Percentiles rank a stretch among this genome's conserved stretches.
phyloP scores from a whole-genome alignment of 2,797 vertebrate genomes.

The Cynopterus sphinx region DNA sequence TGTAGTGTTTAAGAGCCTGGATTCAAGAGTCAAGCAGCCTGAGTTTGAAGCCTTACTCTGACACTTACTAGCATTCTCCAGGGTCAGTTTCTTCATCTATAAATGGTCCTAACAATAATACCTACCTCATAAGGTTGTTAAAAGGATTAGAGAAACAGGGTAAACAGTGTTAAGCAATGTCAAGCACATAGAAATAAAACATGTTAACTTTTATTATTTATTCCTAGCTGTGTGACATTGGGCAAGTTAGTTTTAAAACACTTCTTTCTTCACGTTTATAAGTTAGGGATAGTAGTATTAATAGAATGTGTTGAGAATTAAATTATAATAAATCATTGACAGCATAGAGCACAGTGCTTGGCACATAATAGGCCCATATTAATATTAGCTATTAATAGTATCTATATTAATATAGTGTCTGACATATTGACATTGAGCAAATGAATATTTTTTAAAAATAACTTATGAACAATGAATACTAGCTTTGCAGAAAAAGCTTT shows the following conservation, averaged over 20 bases:
- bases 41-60: background rate
- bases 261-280: background rate
- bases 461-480: background rate
- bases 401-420: background rate
- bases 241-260: background rate
- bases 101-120: background rate
- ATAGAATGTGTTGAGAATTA: background rate
- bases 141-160: background rate
- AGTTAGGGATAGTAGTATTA: background rate
- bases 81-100: background rate
- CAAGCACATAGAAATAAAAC: background rate
- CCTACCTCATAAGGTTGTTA: background rate
- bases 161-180: background rate
- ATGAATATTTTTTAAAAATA: background rate
- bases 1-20: background rate
- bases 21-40: background rate
- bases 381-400: background rate
- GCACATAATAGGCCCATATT: background rate
- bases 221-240: background rate
- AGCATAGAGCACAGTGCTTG: background rate
- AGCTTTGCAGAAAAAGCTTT: background rate
- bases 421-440: background rate
- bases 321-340: constrained; percentile 27
- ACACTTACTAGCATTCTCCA: background rate
- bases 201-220: background rate